phyloP scores from a whole-genome alignment of 2,113 vertebrate species.

The Mungos mungo region DNA sequence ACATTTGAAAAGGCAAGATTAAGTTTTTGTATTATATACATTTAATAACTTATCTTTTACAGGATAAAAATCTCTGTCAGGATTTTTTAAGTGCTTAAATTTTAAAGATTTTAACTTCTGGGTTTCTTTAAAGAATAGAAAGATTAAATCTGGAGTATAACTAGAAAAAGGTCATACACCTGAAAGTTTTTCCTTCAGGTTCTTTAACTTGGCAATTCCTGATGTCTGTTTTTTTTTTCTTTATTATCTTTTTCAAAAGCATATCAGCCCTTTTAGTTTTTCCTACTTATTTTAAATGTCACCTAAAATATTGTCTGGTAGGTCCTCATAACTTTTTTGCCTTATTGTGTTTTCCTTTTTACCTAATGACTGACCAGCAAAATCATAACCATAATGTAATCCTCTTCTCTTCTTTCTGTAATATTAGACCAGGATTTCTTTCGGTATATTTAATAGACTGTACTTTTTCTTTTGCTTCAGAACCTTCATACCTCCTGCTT shows the following conservation, averaged over 20 bases:
- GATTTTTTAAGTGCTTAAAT: constrained; percentile 45
- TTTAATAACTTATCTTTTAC: constrained; percentile 30
- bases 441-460: neutral
- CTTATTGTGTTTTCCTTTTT: neutral
- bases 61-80: neutral
- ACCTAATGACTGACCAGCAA: neutral
- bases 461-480: constrained; percentile 12
- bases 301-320: neutral
- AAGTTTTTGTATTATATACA: constrained; percentile 40
- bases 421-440: neutral
- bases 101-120: constrained; percentile 48
- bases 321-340: neutral
- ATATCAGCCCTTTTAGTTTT: neutral
- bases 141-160: constrained; percentile 9
- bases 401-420: neutral
- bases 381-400: neutral
- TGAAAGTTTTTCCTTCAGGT: neutral
- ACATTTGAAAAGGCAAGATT: constrained; percentile 39
- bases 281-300: neutral
- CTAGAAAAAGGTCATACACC: neutral
- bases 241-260: neutral
- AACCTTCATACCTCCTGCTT: neutral
- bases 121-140: neutral
- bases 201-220: neutral
- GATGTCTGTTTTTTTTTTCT: neutral